Evolutionary conservation across 2,888 invertebrate genomes (phyloP).

Genomic region (Drosophila robusta): DNA sequence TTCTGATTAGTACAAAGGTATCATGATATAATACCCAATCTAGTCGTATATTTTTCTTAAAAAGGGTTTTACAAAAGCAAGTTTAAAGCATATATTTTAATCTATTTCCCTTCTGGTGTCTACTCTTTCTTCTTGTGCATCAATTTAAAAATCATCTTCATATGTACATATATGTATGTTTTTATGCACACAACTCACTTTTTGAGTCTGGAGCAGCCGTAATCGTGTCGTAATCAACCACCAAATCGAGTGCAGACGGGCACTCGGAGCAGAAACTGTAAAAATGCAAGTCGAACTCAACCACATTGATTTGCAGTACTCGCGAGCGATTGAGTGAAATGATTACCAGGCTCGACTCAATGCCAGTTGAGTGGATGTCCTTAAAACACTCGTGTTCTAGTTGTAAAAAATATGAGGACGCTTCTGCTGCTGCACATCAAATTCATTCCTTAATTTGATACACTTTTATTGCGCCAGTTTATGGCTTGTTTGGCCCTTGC

Average conservation of each 20-base stretch:
- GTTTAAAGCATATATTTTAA: neutral
- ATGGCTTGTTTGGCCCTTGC: constrained; percentile 76
- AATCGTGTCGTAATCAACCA: constrained; percentile 47
- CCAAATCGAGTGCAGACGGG: constrained; percentile 9
- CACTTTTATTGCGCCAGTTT: constrained; percentile 78
- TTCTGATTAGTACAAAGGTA: neutral
- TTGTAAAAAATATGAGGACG: constrained; percentile 24
- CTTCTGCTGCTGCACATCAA: constrained; percentile 52
- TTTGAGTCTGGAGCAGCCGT: constrained; percentile 5
- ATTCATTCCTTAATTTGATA: constrained; percentile 77
- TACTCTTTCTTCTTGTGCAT: neutral
- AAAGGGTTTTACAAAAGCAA: neutral
- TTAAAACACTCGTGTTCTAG: constrained; percentile 21
- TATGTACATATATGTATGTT: neutral
- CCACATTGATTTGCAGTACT: constrained; percentile 8
- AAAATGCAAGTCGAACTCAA: neutral
- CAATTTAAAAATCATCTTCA: neutral
- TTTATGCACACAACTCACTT: constrained; percentile 24
- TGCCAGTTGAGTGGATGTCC: constrained; percentile 8
- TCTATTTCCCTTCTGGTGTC: neutral
- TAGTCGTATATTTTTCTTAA: no score
- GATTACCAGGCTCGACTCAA: neutral
- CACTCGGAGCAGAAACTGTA: neutral
- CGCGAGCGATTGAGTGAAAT: constrained; percentile 31
- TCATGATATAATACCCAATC: no score